A percentile compares a stretch with the other conserved stretches of the same genome.
Conservation (phyloP, 2,797 vertebrate species). For the Anisognathus igniventris region DNA sequence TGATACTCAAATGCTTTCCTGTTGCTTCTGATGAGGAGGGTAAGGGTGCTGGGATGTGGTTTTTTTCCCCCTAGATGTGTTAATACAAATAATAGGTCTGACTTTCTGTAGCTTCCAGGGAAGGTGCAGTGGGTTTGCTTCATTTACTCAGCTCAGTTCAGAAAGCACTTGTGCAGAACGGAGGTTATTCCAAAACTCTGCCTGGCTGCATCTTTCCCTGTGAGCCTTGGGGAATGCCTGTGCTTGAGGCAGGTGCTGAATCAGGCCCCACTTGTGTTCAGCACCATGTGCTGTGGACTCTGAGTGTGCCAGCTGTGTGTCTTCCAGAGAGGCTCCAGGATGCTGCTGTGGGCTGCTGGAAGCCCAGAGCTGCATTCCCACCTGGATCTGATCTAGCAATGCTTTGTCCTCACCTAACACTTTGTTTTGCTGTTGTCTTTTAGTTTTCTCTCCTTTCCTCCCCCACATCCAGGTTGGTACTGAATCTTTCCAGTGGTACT, state of each 20-base stretch:
- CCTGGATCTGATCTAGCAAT: background rate
- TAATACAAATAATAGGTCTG: background rate
- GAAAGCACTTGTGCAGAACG: background rate
- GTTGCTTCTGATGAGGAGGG: background rate
- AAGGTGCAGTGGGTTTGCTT: background rate
- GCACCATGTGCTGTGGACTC: background rate
- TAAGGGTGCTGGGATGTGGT: rapidly evolving
- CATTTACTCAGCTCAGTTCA: background rate
- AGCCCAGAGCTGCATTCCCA: background rate
- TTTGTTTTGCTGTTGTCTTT: background rate
- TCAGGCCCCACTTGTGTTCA: background rate
- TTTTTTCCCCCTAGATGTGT: background rate
- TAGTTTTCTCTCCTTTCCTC: background rate
- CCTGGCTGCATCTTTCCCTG: background rate
- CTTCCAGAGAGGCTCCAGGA: background rate
- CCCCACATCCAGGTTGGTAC: background rate
- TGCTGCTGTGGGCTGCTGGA: background rate
- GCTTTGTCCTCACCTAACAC: background rate
- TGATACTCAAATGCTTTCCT: background rate
- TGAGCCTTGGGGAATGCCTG: background rate
- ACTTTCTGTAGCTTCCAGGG: background rate
- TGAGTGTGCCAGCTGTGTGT: background rate
- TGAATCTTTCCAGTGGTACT: background rate
- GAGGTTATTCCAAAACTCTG: background rate
- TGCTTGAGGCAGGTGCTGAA: background rate